phyloP scores from a whole-genome alignment of 1,140 invertebrate genomes.

The Xylocopa sonorina region DNA sequence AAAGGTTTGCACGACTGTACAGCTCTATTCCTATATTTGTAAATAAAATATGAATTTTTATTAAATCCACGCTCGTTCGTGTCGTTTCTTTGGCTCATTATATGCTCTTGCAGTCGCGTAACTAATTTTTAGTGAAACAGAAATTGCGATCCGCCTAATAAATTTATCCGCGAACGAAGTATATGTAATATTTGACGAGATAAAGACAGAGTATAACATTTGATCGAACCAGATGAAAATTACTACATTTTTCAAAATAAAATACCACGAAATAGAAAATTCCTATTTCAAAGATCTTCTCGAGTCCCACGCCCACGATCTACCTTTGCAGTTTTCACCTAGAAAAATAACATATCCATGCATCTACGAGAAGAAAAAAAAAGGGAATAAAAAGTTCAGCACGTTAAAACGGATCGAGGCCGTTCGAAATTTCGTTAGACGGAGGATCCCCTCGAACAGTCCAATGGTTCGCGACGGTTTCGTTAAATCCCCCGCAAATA shows the following conservation, averaged over 20 bases:
- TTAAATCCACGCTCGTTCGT: conserved; percentile 23
- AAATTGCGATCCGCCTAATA: too few species aligned
- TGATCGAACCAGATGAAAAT: neutral
- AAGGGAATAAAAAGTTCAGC: too few species aligned
- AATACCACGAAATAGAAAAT: too few species aligned
- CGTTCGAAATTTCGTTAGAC: conserved; percentile 1
- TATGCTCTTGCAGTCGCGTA: too few species aligned
- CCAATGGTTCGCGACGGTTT: neutral
- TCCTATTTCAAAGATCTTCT: too few species aligned
- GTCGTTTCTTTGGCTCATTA: neutral
- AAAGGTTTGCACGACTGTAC: conserved; percentile 37
- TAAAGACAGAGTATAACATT: neutral
- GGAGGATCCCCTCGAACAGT: conserved; percentile 2
- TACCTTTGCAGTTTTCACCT: too few species aligned
- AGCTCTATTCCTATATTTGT: conserved; percentile 47
- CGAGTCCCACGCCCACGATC: too few species aligned
- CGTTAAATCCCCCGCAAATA: conserved; percentile 54
- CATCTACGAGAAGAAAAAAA: too few species aligned
- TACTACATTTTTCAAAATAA: too few species aligned
- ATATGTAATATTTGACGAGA: conserved; percentile 18
- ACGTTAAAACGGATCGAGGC: neutral
- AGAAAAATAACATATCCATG: too few species aligned
- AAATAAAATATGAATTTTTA: conserved; percentile 63
- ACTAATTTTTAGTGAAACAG: too few species aligned
- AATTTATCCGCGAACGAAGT: conserved; percentile 4